These are phyloP conservation scores for Ciconia nigra DNA, from an alignment of 2,797 vertebrate species.

Conservation along the genomic window DNA sequence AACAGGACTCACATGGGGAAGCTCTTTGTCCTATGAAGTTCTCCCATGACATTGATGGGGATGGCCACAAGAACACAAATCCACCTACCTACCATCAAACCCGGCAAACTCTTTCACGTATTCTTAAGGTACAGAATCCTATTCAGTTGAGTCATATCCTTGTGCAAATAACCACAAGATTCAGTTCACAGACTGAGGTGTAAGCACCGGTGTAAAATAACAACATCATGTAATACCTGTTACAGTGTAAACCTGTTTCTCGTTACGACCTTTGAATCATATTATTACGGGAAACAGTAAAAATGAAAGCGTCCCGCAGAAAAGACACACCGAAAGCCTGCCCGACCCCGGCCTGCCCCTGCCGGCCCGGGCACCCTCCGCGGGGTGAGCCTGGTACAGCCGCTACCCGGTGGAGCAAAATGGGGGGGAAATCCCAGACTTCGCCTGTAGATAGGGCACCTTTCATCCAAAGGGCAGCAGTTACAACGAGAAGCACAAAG, in stretches of 20 bases:
- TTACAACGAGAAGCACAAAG: fast-evolving
- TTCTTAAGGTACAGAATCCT: neutral
- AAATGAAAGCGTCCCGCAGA: fast-evolving
- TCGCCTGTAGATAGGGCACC: neutral
- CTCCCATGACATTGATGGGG: neutral
- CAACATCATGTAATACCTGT: neutral
- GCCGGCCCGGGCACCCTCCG: neutral
- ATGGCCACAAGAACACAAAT: neutral
- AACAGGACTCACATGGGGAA: fast-evolving
- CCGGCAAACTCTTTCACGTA: neutral
- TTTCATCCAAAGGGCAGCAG: neutral
- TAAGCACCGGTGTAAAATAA: neutral
- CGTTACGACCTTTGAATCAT: fast-evolving
- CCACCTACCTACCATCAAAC: neutral
- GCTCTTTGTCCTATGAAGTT: neutral
- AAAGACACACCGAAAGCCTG: neutral
- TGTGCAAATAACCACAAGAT: neutral
- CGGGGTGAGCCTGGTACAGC: fast-evolving
- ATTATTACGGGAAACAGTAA: neutral
- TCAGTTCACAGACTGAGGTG: neutral
- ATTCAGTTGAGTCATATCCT: neutral
- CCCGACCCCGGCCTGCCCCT: no score
- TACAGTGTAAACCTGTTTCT: neutral
- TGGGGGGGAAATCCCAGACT: fast-evolving
- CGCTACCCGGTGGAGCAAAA: fast-evolving